Evolutionary conservation across 1,140 invertebrate genomes (phyloP).

Genomic region (Cyclargus thomasi): DNA sequence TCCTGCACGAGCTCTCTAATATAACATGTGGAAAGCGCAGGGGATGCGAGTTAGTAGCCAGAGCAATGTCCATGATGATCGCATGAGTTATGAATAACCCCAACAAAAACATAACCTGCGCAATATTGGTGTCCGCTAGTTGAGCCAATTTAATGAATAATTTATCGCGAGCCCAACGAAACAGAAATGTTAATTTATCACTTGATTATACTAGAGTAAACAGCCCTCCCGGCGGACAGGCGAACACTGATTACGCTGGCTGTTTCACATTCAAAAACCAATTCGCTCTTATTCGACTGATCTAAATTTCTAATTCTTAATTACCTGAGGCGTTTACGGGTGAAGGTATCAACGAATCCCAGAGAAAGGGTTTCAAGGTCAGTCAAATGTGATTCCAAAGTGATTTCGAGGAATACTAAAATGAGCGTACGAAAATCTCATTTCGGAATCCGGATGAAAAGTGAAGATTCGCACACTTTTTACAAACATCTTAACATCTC

Average conservation of each 20-base stretch:
- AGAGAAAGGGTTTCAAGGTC: neutral
- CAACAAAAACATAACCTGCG: neutral
- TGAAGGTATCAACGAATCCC: neutral
- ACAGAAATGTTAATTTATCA: constrained; percentile 22
- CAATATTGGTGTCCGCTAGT: constrained; percentile 15
- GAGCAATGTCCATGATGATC: neutral
- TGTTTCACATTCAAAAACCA: constrained; percentile 13
- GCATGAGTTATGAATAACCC: neutral
- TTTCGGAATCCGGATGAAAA: neutral
- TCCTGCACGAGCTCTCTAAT: too few relatives aligned
- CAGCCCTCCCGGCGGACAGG: constrained; percentile 16
- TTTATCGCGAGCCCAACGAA: constrained; percentile 17
- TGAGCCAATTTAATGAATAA: constrained; percentile 22
- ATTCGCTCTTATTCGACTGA: constrained; percentile 6
- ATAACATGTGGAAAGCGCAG: too few relatives aligned
- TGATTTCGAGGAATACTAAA: neutral
- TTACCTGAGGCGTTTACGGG: neutral
- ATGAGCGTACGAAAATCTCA: neutral
- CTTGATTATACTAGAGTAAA: constrained; percentile 22
- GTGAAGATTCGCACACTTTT: neutral
- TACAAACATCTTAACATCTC: constrained; percentile 11
- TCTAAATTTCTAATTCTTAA: constrained; percentile 10
- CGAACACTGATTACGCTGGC: constrained; percentile 7
- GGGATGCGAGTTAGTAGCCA: too few relatives aligned
- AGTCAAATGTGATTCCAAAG: neutral